A percentile compares a stretch with the other conserved stretches of the same genome.
Evolutionary conservation across 1,140 invertebrate species (phyloP).

Genomic region (Spodoptera frugiperda): DNA sequence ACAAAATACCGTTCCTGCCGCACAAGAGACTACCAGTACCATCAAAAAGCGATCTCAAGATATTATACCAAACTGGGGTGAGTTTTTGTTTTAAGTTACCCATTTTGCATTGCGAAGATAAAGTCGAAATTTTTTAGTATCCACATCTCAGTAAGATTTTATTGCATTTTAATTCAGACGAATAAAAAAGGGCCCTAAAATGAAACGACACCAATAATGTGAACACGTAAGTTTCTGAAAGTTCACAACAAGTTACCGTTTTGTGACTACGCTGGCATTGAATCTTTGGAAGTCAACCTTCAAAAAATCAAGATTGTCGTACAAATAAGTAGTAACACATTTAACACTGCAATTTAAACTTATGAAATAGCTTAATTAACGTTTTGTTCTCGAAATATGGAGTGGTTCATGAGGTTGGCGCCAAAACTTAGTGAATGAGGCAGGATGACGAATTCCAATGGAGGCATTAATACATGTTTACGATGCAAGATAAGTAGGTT

Average conservation of each 20-base stretch:
- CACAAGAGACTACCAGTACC: conserved; percentile 69
- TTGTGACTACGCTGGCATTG: conserved; percentile 41
- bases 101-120: conserved; percentile 39
- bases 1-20: conserved; percentile 74
- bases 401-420: conserved; percentile 28
- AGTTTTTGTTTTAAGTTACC: conserved; percentile 56
- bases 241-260: conserved; percentile 28
- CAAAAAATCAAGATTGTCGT: conserved; percentile 42
- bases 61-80: conserved; percentile 81
- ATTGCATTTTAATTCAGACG: neutral
- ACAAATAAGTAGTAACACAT: neutral
- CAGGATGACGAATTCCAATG: conserved; percentile 5
- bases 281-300: conserved; percentile 43
- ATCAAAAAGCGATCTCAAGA: conserved; percentile 74
- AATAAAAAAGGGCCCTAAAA: neutral
- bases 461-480: conserved; percentile 14
- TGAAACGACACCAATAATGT: neutral
- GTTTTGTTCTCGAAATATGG: conserved; percentile 17
- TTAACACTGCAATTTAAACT: conserved; percentile 26
- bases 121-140: neutral
- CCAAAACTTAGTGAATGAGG: conserved; percentile 44
- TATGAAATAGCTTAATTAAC: conserved; percentile 10
- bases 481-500: conserved; percentile 36
- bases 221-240: conserved; percentile 5
- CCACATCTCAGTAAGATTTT: too few relatives aligned